These are phyloP conservation scores for Pristis pectinata DNA, from an alignment of 2,797 vertebrate genomes.

Conservation along the genomic window DNA sequence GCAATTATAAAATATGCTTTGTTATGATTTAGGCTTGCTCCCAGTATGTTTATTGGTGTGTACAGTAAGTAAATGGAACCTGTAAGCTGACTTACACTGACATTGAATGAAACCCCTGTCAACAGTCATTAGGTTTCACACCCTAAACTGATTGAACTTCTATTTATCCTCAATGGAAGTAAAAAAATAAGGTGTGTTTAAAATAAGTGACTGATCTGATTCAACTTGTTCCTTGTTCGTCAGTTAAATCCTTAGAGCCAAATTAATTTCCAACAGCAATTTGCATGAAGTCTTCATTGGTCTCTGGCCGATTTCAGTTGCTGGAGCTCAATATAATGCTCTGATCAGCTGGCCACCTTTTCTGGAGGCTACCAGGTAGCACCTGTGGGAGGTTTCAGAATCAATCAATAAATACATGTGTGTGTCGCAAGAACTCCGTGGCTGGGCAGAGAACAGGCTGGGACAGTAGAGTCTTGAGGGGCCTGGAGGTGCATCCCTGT, in stretches of 20 bases:
- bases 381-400: neutral
- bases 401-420: neutral
- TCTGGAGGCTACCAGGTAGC: neutral
- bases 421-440: neutral
- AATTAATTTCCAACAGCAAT: neutral
- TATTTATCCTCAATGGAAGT: neutral
- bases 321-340: too few relatives aligned
- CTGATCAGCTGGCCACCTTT: neutral
- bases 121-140: neutral
- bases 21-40: too few relatives aligned
- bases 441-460: neutral
- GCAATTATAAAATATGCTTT: neutral
- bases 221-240: neutral
- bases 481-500: neutral
- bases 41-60: neutral
- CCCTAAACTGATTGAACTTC: neutral
- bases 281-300: neutral
- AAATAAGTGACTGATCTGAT: neutral
- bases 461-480: neutral
- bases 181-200: neutral
- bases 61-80: neutral
- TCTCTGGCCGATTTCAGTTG: neutral
- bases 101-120: neutral
- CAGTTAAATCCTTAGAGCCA: neutral
- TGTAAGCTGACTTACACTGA: neutral